Conservation (phyloP, 2,888 invertebrate genomes). For the Tineola bisselliella region DNA sequence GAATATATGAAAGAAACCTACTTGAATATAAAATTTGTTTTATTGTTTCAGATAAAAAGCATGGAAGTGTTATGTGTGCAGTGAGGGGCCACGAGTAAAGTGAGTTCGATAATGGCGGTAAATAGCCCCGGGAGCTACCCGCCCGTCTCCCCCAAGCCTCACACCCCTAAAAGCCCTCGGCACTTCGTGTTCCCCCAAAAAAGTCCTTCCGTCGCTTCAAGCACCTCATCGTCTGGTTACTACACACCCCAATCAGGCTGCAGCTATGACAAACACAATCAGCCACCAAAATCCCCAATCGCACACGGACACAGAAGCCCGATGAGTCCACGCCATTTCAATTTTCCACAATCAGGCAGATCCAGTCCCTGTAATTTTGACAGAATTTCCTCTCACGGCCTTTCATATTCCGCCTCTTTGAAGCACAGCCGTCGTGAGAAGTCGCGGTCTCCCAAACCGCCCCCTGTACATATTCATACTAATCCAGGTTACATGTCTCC, state of each 20-base stretch:
- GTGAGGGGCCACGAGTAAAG: constrained; percentile 24
- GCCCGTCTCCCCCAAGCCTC: constrained; percentile 64
- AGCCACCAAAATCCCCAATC: constrained; percentile 58
- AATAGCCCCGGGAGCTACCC: constrained; percentile 69
- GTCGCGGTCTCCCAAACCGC: constrained; percentile 56
- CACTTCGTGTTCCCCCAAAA: constrained; percentile 66
- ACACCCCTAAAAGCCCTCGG: constrained; percentile 65
- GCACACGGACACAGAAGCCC: constrained; percentile 69
- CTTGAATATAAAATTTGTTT: background rate
- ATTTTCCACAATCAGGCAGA: constrained; percentile 62
- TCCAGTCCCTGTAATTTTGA: constrained; percentile 53
- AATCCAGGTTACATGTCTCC: constrained; percentile 71
- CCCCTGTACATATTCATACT: constrained; percentile 68
- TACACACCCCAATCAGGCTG: constrained; percentile 66
- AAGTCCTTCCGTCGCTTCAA: constrained; percentile 61
- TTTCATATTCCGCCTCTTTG: constrained; percentile 51
- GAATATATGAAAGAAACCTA: no score
- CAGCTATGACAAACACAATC: constrained; percentile 54
- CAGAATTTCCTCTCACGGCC: constrained; percentile 29
- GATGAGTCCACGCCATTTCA: constrained; percentile 68
- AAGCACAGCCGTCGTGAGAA: constrained; percentile 54
- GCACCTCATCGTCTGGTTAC: constrained; percentile 65
- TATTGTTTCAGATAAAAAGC: constrained; percentile 39
- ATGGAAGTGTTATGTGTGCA: constrained; percentile 28
- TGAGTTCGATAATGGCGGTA: constrained; percentile 58